Percentiles rank a stretch among this genome's conserved stretches.
These are phyloP conservation scores for Macaca mulatta DNA, from an alignment of 2,113 vertebrate genomes.

Conservation along the genomic window DNA sequence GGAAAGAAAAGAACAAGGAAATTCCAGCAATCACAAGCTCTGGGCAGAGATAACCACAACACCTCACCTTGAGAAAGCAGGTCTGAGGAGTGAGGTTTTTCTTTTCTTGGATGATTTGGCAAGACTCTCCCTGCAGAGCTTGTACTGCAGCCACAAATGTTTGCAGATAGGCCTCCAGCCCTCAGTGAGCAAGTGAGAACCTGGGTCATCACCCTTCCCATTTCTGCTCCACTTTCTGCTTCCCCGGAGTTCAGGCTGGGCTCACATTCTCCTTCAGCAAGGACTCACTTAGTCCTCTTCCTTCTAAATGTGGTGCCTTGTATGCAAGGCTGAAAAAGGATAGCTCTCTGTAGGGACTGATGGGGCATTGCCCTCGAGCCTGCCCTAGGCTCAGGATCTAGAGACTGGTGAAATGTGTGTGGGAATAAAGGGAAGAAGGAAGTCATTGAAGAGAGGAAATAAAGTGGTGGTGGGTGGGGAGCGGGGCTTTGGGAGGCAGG, in stretches of 20 bases:
- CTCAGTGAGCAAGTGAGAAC: not conserved
- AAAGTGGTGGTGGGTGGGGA: not conserved
- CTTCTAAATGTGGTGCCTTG: not conserved
- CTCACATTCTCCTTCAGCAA: not conserved
- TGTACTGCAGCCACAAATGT: not conserved
- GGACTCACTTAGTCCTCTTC: not conserved
- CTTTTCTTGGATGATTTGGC: not conserved
- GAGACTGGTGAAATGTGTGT: not conserved
- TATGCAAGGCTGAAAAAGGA: not conserved
- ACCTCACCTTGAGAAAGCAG: not conserved
- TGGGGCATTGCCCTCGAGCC: not conserved
- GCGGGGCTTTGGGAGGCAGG: not conserved
- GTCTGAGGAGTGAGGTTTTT: not conserved
- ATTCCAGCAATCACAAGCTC: not conserved
- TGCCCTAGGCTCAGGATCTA: not conserved
- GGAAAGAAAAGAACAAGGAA: not conserved
- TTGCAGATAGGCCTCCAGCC: not conserved
- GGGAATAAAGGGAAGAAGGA: not conserved
- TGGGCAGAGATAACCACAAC: not conserved
- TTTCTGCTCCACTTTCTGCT: conserved; percentile 15
- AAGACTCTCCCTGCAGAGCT: not conserved
- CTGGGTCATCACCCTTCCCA: not conserved
- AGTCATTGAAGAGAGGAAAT: not conserved
- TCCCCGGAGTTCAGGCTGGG: not conserved
- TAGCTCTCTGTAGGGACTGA: not conserved